Base-by-base conservation (phyloP, 2,888 invertebrate species). In the Stenolophus ochropezus region DNA sequence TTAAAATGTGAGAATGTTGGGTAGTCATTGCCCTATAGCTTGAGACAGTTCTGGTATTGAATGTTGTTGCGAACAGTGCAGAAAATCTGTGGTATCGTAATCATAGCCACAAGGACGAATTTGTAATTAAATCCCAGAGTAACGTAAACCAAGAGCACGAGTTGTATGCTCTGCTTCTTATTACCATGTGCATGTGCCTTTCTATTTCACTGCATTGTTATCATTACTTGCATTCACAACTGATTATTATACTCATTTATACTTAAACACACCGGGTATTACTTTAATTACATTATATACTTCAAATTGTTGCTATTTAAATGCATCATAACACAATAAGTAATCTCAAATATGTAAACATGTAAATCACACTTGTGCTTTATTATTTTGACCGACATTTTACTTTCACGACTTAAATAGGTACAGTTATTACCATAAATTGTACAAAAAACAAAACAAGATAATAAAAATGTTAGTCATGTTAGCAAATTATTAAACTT, bases 151-250 rank as follows among this genome's bases (percentile, higher is more conserved):
- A 14, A 21, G 56, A 20, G 56, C 20, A 42, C 33, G 33, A 42
- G 33, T 42, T 42, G 18, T 18, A 56, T 23, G 61, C 11, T 25
- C 56, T 56, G 33, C 33, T 42, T 42, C 33, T 42, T 42, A 42
- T 42, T 42, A 42, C 33, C 56, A 20, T 56, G 21, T 42, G 33
- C 33, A 42, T 42, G 3, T 6, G 25, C 61, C 61, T 61, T 61
- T 61, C 61, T 61, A 61, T 61, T 61, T 61, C 61, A n/a, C 20
- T 14, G 61, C 61, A 61, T 61, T 61, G 61, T 61, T 21, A 14
- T 23, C 20, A 25, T 61, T 61, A 23, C 61, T 61, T 25, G 23
- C 61, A 61, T 61, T 61, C 61, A 20, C 21, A 20, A 51, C 16
- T 42, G 51, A 5, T 14, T 51, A 51, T 51, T 51, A 51, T 51